Percentiles rank a stretch among this genome's conserved stretches.
These are phyloP conservation scores for Zygogramma bicolorata DNA, from an alignment of 2,888 invertebrate species.

Conservation along the genomic window DNA sequence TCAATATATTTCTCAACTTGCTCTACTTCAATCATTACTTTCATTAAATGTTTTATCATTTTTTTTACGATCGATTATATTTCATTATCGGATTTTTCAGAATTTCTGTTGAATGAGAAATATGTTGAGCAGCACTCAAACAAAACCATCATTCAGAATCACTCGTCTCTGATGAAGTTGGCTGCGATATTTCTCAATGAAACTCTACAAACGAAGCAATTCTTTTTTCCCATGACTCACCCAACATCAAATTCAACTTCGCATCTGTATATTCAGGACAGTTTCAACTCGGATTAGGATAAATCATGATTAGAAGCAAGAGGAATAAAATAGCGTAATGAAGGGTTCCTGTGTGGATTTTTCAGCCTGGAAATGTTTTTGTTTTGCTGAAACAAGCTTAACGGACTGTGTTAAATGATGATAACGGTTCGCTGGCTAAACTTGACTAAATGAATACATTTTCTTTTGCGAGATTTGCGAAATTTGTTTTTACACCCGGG, in stretches of 20 bases:
- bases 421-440: conserved; percentile 48
- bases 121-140: too few species aligned
- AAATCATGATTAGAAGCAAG: conserved; percentile 47
- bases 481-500: conserved; percentile 28
- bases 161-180: too few species aligned
- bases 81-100: too few species aligned
- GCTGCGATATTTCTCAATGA: too few species aligned
- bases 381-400: conserved; percentile 44
- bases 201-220: too few species aligned
- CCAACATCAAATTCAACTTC: not conserved
- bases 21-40: too few species aligned
- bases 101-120: too few species aligned
- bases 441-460: conserved; percentile 42
- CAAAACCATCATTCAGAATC: too few species aligned
- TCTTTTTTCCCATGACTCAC: not conserved
- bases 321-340: conserved; percentile 48
- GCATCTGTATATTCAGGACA: not conserved
- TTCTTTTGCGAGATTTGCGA: conserved; percentile 36
- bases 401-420: conserved; percentile 53
- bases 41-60: too few species aligned
- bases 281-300: conserved; percentile 16
- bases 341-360: conserved; percentile 46
- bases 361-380: conserved; percentile 38
- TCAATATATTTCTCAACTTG: too few species aligned
- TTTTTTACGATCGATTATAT: too few species aligned